Evolutionary conservation across 2,888 invertebrate genomes (phyloP), one percentile per base, ranked within the genome.

Genomic region (Tipula unca): DNA sequence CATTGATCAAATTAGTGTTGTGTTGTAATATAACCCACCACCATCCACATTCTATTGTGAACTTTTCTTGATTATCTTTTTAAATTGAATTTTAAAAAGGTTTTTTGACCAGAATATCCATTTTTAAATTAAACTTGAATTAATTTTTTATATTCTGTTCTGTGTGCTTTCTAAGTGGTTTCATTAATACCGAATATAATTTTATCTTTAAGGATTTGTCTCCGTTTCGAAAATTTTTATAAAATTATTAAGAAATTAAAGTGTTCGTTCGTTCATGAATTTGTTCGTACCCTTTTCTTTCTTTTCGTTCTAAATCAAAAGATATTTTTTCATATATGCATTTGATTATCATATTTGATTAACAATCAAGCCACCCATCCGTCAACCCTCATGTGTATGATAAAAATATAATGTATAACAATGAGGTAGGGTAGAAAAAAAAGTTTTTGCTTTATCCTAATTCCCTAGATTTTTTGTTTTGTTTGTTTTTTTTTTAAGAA

Each of bases 311-410:
- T 25, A 3, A 25, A 69, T 69, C 25, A 25, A 69, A 25, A 20
- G 14, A 20, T n/a, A n/a, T 25, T 69, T 69, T 48, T 83, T 83
- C 17, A 32, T 29, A 83, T 32, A 84, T 84, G 84, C 84, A 84
- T 84, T 84, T 84, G 84, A 83, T 84, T 84, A 84, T 84, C 84
- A 84, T 84, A 84, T 84, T 84, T 84, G 32, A 84, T 84, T 84
- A 84, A 84, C 84, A 84, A 84, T 84, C 84, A 84, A 84, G 10
- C 84, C 84, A 83, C 35, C 83, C 83, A 83, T 83, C 83, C 35
- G 35, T 83, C 83, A 83, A 83, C 83, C 83, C 83, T 83, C 83
- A 83, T 83, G 32, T 83, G 29, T 83, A 35, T 29, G 29, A 29
- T 83, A 83, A 83, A 69, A 83, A 83, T 83, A 14, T 69, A 10